Percentiles rank a stretch among this genome's conserved stretches.
Conservation (phyloP, 2,797 vertebrate genomes). For the Molossus alvarezi region DNA sequence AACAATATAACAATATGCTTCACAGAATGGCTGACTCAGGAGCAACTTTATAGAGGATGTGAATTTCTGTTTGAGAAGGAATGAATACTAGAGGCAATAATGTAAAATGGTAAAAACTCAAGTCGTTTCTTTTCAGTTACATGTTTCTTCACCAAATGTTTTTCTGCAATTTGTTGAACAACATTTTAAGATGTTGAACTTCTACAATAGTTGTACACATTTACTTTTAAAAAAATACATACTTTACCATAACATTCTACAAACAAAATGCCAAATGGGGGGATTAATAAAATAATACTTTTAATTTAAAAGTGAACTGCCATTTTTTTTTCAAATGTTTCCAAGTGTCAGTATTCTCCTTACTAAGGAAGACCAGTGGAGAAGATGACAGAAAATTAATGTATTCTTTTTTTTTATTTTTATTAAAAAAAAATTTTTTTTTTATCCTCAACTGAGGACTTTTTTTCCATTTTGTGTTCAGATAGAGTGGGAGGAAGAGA, state of each 20-base stretch:
- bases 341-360: constrained; percentile 38
- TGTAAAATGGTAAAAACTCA: constrained; percentile 81
- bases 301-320: constrained; percentile 68
- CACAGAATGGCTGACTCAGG: constrained; percentile 91
- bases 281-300: constrained; percentile 74
- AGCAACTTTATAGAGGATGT: constrained; percentile 43
- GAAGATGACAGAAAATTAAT: constrained; percentile 40
- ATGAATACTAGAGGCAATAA: constrained; percentile 56
- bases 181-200: constrained; percentile 88
- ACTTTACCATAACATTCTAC: constrained; percentile 92
- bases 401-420: background rate
- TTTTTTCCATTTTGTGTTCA: too few species aligned
- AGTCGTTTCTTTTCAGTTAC: constrained; percentile 84
- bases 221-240: constrained; percentile 83
- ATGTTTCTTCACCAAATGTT: constrained; percentile 87
- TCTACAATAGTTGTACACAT: constrained; percentile 88
- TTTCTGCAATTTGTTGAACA: constrained; percentile 87
- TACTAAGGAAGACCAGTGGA: background rate
- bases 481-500: too few species aligned
- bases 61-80: constrained; percentile 81
- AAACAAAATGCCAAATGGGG: constrained; percentile 87
- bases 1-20: constrained; percentile 86
- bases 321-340: constrained; percentile 63
- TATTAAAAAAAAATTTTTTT: too few species aligned
- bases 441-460: too few species aligned